phyloP scores from a whole-genome alignment of 2,888 invertebrate species.

The Helicoverpa assulta region DNA sequence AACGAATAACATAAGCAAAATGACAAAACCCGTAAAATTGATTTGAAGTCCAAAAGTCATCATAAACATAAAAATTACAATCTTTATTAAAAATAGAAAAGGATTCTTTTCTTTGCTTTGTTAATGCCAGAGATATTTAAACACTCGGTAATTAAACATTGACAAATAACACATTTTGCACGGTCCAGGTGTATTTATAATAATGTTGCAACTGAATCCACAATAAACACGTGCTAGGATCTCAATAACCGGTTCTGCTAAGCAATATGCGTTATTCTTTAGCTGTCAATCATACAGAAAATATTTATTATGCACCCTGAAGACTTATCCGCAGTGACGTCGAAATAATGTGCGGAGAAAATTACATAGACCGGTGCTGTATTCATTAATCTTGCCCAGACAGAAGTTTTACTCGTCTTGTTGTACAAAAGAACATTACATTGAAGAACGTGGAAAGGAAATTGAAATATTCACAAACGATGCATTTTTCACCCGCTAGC shows the following conservation, averaged over 20 bases:
- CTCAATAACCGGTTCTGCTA: conserved; percentile 32
- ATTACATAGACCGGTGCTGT: neutral
- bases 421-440: conserved; percentile 5
- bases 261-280: conserved; percentile 46
- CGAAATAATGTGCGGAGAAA: conserved; percentile 21
- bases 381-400: conserved; percentile 19
- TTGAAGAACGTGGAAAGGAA: neutral
- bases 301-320: conserved; percentile 26
- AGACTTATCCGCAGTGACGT: conserved; percentile 26
- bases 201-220: conserved; percentile 36
- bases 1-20: neutral
- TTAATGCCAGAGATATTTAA: conserved; percentile 21
- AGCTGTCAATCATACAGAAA: conserved; percentile 27
- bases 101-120: conserved; percentile 11
- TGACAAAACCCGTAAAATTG: neutral
- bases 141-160: conserved; percentile 23
- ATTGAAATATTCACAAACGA: neutral
- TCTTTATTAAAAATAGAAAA: conserved; percentile 25
- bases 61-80: conserved; percentile 17
- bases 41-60: conserved; percentile 14
- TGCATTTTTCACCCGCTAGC: neutral
- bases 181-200: conserved; percentile 19
- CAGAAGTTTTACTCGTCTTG: neutral
- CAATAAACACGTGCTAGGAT: conserved; percentile 42
- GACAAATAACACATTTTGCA: conserved; percentile 17